Conservation (phyloP, 2,888 invertebrate genomes). For the Apamea anceps region DNA sequence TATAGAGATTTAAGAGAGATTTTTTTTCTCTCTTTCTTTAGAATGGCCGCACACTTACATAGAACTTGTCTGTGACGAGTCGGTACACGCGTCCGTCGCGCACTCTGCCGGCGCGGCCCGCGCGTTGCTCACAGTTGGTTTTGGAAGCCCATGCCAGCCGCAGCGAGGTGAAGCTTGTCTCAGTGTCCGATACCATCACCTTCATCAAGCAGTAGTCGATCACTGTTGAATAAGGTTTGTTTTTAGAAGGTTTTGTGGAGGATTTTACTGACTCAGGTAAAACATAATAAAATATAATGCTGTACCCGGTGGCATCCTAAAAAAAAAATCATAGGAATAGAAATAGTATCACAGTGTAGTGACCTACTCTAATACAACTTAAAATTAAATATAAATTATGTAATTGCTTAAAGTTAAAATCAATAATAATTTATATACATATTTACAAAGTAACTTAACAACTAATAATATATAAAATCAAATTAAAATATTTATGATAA, state of each 20-base stretch:
- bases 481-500: too few species aligned
- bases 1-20: too few species aligned
- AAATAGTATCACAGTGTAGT: not conserved
- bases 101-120: constrained; percentile 97
- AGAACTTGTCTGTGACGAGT: constrained; percentile 92
- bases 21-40: not conserved
- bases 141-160: constrained; percentile 97
- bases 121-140: constrained; percentile 96
- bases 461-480: too few species aligned
- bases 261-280: not conserved
- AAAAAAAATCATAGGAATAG: not conserved
- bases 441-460: too few species aligned
- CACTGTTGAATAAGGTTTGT: constrained; percentile 89
- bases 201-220: constrained; percentile 98
- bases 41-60: constrained; percentile 77
- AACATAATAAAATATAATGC: not conserved
- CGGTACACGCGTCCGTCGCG: constrained; percentile 96
- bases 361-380: too few species aligned
- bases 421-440: too few species aligned
- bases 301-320: not conserved
- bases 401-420: too few species aligned
- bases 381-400: too few species aligned
- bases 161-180: constrained; percentile 94
- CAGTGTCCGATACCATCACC: constrained; percentile 93
- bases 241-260: not conserved